Evolutionary conservation across 2,888 invertebrate genomes (phyloP).

Genomic region (Drosophila niveifrons): DNA sequence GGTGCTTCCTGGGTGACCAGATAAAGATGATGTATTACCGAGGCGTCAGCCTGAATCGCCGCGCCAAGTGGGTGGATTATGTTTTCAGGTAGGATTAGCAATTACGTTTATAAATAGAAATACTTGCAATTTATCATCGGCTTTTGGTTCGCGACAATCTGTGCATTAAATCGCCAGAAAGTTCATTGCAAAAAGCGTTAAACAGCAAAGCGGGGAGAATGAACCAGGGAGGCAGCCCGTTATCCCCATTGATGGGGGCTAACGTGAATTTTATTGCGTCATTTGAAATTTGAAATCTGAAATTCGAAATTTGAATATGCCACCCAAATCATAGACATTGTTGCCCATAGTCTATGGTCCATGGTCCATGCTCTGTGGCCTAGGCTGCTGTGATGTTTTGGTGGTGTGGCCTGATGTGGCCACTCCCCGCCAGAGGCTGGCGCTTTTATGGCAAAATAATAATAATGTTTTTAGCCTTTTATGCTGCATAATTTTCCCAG

Average conservation of each 20-base stretch:
- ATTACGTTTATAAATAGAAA: constrained; percentile 81
- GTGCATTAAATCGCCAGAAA: constrained; percentile 64
- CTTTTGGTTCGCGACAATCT: constrained; percentile 38
- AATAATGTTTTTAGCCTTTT: constrained; percentile 61
- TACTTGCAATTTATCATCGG: constrained; percentile 73
- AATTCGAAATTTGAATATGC: constrained; percentile 50
- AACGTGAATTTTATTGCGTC: constrained; percentile 72
- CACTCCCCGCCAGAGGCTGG: constrained; percentile 42
- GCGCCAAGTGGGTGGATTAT: constrained; percentile 81
- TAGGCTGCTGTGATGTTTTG: not conserved
- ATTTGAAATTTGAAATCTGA: constrained; percentile 44
- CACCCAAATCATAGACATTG: constrained; percentile 51
- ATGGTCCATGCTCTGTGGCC: no score
- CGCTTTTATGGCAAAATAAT: constrained; percentile 67
- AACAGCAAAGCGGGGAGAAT: constrained; percentile 11
- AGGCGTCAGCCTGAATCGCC: constrained; percentile 43
- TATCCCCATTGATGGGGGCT: constrained; percentile 1
- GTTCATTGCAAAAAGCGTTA: constrained; percentile 39
- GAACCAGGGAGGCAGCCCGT: not conserved
- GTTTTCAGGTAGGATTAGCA: constrained; percentile 82
- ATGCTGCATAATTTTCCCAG: constrained; percentile 65
- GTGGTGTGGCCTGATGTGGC: constrained; percentile 3
- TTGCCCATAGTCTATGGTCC: not conserved
- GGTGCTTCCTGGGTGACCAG: constrained; percentile 51
- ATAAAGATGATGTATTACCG: constrained; percentile 79